Conservation (phyloP, 1,140 invertebrate species). For the Pachyrhynchus sulphureomaculatus region DNA sequence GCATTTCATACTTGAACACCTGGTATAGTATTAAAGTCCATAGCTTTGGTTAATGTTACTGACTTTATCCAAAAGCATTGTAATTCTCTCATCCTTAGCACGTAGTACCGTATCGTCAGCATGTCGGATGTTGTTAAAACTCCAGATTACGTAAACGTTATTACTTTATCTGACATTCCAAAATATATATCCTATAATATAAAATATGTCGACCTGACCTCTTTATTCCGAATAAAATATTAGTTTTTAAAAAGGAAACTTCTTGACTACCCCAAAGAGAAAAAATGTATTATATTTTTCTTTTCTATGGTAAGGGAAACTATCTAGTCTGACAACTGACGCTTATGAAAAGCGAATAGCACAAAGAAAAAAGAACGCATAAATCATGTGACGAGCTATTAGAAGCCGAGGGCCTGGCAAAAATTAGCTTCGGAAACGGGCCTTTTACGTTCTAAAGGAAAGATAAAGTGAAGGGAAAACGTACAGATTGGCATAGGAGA, state of each 20-base stretch:
- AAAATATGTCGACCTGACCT: not conserved
- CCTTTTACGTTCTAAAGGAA: constrained; percentile 16
- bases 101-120: too few relatives aligned
- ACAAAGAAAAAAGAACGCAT: constrained; percentile 22
- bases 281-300: constrained; percentile 21
- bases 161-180: too few relatives aligned
- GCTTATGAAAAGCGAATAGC: constrained; percentile 25
- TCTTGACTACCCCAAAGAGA: not conserved
- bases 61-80: too few relatives aligned
- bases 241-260: too few relatives aligned
- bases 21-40: too few relatives aligned
- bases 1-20: too few relatives aligned
- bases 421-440: constrained; percentile 23
- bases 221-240: constrained; percentile 6
- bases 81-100: too few relatives aligned
- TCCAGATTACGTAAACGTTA: too few relatives aligned
- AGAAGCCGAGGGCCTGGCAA: constrained; percentile 13
- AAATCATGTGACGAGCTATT: constrained; percentile 18
- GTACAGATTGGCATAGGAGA: too few relatives aligned
- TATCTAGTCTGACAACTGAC: constrained; percentile 17
- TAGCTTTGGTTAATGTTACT: too few relatives aligned
- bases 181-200: too few relatives aligned
- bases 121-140: too few relatives aligned
- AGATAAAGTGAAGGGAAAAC: not conserved
- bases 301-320: constrained; percentile 16